Base-by-base conservation (phyloP, 2,888 invertebrate genomes). In the Pyrocoelia pectoralis region DNA sequence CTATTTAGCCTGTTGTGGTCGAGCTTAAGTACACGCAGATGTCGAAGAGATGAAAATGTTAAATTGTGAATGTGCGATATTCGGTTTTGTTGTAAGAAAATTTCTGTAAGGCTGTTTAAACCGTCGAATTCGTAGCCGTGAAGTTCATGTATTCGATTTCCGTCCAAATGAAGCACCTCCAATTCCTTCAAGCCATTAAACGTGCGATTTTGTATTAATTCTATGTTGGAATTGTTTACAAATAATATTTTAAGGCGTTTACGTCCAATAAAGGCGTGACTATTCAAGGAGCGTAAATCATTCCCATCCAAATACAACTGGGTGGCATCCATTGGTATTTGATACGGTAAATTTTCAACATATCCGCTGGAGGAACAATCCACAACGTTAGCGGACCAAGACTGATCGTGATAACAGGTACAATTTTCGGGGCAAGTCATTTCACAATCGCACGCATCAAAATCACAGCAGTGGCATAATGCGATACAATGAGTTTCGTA, bases 321-420 rank as follows among this genome's bases (percentile, higher is more conserved):
- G n/a, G 94, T 94, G 63, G 94, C 92, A 78, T 94, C 93, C 93
- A 95, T 94, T 8, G 95, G 95, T 77, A 95, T 91, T 82, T 89
- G 88, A 70, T 91, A 90, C 14, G 93, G 93, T 70, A 94, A 83
- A 74, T 84, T 84, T 74, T 86, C 86, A 52, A 86, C 82, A 79
- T 91, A 90, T 52, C 89, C 90, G 68, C 89, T 87, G 64, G 84
- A 85, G 50, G 91, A 90, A 77, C 94, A 94, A 80, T 93, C 93
- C 53, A 94, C 93, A 50, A 94, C 91, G 82, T 94, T 94, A 14
- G 92, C 92, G 46, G 89, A 88, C 92, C 93, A 94, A 17, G 91
- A 89, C 77, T 92, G 91, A 80, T 95, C 94, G 77, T 93, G 92
- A 82, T 93, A 95, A 81, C 95, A 95, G 57, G 91, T 91, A 82